Conservation (phyloP, 2,888 invertebrate genomes). For the Philonicus albiceps region DNA sequence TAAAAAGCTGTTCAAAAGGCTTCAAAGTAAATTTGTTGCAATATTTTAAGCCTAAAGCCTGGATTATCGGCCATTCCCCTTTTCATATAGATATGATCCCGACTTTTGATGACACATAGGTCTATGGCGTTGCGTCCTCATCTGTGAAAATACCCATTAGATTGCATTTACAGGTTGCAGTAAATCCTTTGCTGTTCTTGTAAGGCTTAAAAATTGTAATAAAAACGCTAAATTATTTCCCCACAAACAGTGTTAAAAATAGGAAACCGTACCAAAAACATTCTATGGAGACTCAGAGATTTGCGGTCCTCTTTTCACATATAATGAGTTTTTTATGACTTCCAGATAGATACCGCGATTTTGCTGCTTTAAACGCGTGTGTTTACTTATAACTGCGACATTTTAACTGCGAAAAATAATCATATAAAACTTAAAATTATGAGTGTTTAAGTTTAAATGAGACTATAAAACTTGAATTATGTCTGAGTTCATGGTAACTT, state of each 20-base stretch:
- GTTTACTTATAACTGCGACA: background rate
- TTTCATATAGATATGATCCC: background rate
- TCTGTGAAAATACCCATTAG: background rate
- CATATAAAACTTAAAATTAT: background rate
- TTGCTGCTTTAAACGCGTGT: background rate
- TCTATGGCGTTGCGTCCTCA: constrained; percentile 40
- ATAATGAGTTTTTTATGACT: constrained; percentile 13
- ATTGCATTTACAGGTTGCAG: background rate
- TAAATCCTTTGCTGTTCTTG: background rate
- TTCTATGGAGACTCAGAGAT: background rate
- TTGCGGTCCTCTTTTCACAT: background rate
- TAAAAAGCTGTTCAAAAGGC: too few species aligned
- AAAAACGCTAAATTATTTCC: background rate
- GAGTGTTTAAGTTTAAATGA: background rate
- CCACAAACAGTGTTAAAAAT: background rate
- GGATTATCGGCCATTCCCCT: background rate
- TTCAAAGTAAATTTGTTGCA: too few species aligned
- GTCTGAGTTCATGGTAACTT: constrained; percentile 17
- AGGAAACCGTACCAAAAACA: background rate
- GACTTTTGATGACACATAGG: constrained; percentile 28
- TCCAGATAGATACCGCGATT: background rate
- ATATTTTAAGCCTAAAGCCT: too few species aligned
- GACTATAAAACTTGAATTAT: constrained; percentile 11
- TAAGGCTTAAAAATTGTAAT: background rate
- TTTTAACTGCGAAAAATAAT: background rate